phyloP scores from a whole-genome alignment of 2,797 vertebrate species.

The Phylloscopus collybita region DNA sequence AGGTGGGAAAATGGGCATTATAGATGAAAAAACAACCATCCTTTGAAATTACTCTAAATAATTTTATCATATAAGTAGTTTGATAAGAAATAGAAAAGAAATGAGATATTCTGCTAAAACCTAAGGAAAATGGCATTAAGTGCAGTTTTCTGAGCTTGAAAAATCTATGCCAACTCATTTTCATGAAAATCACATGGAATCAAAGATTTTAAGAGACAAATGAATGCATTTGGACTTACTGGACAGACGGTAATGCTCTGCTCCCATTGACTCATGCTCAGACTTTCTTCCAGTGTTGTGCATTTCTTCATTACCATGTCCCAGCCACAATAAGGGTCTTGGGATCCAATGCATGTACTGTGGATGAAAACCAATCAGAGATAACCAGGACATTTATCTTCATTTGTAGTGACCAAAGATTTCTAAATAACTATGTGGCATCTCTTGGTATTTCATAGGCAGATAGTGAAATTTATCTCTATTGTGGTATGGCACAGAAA shows the following conservation, averaged over 20 bases:
- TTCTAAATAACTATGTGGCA: background rate
- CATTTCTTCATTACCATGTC: constrained; percentile 92
- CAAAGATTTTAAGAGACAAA: background rate
- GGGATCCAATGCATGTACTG: constrained; percentile 91
- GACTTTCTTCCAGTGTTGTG: constrained; percentile 92
- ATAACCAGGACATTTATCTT: background rate
- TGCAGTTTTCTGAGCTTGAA: background rate
- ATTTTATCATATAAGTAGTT: background rate
- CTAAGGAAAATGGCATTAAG: background rate
- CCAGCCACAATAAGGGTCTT: constrained; percentile 98
- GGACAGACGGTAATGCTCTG: constrained; percentile 92
- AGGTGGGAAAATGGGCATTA: background rate
- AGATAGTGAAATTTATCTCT: background rate
- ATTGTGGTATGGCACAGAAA: background rate
- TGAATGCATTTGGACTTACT: constrained; percentile 78
- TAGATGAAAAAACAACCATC: background rate
- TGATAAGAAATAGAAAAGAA: background rate
- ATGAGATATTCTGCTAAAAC: background rate
- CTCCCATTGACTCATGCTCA: constrained; percentile 96
- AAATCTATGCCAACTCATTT: background rate
- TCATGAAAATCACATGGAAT: background rate
- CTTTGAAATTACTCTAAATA: background rate
- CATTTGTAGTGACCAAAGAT: background rate
- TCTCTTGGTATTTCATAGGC: background rate
- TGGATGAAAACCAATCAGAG: constrained; percentile 41